phyloP scores from a whole-genome alignment of 2,113 vertebrate genomes.

The Chaetops frenatus region DNA sequence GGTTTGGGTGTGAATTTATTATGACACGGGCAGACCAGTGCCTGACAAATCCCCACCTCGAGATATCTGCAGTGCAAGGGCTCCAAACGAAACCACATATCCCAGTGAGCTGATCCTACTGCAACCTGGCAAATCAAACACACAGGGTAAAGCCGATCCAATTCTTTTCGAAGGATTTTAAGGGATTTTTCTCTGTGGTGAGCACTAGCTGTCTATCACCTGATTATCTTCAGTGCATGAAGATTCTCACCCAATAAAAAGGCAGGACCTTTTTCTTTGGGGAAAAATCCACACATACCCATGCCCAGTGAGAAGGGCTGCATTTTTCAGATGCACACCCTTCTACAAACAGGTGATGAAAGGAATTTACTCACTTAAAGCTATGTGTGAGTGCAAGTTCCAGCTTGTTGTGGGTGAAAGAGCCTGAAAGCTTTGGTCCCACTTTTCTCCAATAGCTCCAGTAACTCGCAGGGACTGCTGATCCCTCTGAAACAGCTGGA shows the following conservation, averaged over 20 bases:
- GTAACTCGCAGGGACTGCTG: neutral
- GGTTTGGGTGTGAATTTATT: neutral
- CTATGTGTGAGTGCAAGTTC: neutral
- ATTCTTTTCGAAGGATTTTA: neutral
- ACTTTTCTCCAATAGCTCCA: neutral
- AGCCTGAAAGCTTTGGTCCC: neutral
- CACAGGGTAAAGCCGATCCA: neutral
- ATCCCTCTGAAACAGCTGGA: neutral
- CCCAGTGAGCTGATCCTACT: neutral
- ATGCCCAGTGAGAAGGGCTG: neutral
- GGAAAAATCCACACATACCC: neutral
- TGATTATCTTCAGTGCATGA: neutral
- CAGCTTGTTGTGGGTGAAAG: neutral
- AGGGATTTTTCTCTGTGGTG: neutral
- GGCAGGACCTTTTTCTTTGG: neutral
- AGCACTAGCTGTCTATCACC: neutral
- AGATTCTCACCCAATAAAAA: neutral
- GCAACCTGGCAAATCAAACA: neutral
- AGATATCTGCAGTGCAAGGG: neutral
- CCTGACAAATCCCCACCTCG: neutral
- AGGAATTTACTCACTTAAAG: neutral
- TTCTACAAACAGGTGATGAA: neutral
- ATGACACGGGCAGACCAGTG: neutral
- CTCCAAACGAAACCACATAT: neutral
- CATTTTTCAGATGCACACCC: neutral